A percentile compares a stretch with the other conserved stretches of the same genome.
phyloP scores from a whole-genome alignment of 2,888 invertebrate genomes.

The Prionchulus punctatus region DNA sequence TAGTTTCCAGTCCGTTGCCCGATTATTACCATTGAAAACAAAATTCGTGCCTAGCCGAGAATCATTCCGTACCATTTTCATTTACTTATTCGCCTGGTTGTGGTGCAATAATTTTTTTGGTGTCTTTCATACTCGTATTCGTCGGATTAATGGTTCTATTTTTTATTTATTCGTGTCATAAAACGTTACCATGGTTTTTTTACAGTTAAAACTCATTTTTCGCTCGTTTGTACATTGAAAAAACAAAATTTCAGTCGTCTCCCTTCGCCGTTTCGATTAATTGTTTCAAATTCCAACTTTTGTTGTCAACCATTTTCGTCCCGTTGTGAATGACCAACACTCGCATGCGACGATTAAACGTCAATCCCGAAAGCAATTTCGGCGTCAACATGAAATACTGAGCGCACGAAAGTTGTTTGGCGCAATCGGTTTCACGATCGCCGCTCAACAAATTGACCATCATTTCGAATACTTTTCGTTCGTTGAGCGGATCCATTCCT shows the following conservation, averaged over 20 bases:
- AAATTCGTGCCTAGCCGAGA: too few species aligned
- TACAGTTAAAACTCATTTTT: too few species aligned
- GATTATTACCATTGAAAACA: not conserved
- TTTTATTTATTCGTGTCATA: too few species aligned
- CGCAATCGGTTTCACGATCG: not conserved
- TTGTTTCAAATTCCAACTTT: not conserved
- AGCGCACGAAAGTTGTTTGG: constrained; percentile 19
- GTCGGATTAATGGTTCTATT: too few species aligned
- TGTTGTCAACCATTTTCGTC: not conserved
- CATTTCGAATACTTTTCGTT: constrained; percentile 26
- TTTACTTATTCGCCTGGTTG: too few species aligned
- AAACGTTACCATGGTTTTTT: too few species aligned
- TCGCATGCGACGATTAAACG: not conserved
- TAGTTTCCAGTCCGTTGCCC: constrained; percentile 4
- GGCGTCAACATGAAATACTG: constrained; percentile 24
- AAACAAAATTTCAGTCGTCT: too few species aligned
- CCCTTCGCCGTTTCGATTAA: too few species aligned
- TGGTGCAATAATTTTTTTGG: too few species aligned
- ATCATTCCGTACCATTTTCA: too few species aligned
- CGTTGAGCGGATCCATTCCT: constrained; percentile 29
- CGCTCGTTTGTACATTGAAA: too few species aligned
- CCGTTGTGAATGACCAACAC: constrained; percentile 6
- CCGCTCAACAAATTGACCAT: constrained; percentile 24
- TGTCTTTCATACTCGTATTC: too few species aligned
- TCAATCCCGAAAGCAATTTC: constrained; percentile 1